phyloP scores from a whole-genome alignment of 2,888 invertebrate species.

The Melanostoma scalare region DNA sequence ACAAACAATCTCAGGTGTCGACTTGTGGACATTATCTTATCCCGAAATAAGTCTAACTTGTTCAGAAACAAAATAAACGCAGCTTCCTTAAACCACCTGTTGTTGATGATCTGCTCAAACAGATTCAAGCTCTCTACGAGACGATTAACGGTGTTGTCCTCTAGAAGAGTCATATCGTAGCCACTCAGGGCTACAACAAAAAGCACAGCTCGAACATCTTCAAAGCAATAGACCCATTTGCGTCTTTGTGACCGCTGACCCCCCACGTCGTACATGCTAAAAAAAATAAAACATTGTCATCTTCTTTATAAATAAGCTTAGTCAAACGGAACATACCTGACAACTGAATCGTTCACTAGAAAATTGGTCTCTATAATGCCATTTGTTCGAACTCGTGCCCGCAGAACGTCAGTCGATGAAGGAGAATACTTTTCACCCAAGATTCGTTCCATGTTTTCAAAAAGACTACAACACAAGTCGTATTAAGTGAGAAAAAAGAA shows the following conservation, averaged over 20 bases:
- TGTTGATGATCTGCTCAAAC: constrained; percentile 86
- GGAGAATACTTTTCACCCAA: constrained; percentile 86
- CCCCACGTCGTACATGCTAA: constrained; percentile 86
- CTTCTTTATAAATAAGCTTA: background rate
- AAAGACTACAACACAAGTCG: constrained; percentile 82
- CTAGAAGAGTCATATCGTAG: constrained; percentile 86
- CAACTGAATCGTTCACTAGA: constrained; percentile 84
- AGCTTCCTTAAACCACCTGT: constrained; percentile 85
- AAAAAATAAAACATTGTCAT: constrained; percentile 55
- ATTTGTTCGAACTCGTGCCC: constrained; percentile 86
- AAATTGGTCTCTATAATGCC: constrained; percentile 87
- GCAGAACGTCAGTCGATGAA: constrained; percentile 85
- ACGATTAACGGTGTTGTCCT: constrained; percentile 85
- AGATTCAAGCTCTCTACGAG: constrained; percentile 86
- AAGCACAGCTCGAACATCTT: constrained; percentile 85
- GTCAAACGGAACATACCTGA: constrained; percentile 76
- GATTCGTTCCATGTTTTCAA: constrained; percentile 87
- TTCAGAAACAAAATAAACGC: constrained; percentile 86
- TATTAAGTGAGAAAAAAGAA: background rate
- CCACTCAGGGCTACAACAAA: constrained; percentile 87
- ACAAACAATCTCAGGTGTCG: constrained; percentile 85
- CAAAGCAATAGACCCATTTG: constrained; percentile 88
- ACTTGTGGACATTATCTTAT: constrained; percentile 86
- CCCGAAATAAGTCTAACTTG: constrained; percentile 86
- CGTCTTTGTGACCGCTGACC: constrained; percentile 86